These are phyloP conservation scores for Arion vulgaris DNA, from an alignment of 1,140 invertebrate genomes.

Conservation along the genomic window DNA sequence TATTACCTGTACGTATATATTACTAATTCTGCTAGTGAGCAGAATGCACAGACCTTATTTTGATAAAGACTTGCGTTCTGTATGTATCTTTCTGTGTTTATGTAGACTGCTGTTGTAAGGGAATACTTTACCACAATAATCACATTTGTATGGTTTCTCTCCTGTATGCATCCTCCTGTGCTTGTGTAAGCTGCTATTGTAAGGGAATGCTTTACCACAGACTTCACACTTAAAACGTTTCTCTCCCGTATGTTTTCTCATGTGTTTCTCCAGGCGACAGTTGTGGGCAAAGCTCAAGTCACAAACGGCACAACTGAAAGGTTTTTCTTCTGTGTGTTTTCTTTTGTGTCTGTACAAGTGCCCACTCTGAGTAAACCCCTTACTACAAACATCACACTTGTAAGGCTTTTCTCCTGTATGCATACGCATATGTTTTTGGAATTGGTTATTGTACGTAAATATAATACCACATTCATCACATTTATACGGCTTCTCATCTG, in stretches of 20 bases:
- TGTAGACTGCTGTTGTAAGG: neutral
- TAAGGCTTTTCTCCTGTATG: constrained; percentile 5
- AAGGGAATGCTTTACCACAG: neutral
- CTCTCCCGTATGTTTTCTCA: neutral
- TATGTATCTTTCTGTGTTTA: constrained; percentile 89
- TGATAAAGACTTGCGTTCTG: too few relatives aligned
- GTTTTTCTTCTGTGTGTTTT: constrained; percentile 16
- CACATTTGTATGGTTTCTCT: constrained; percentile 9
- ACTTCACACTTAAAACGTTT: neutral
- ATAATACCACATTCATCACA: neutral
- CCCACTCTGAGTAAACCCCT: neutral
- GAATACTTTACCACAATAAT: neutral
- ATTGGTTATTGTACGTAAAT: neutral
- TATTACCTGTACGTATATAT: too few relatives aligned
- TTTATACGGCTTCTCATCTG: neutral
- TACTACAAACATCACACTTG: constrained; percentile 12
- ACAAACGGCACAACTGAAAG: neutral
- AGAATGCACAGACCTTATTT: too few relatives aligned
- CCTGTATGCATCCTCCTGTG: neutral
- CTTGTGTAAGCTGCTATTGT: neutral
- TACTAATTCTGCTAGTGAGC: too few relatives aligned
- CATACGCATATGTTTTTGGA: neutral
- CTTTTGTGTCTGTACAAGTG: neutral
- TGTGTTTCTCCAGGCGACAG: neutral
- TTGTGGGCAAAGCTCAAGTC: neutral